Conservation (phyloP, 2,113 vertebrate species). For the Gobius niger region DNA sequence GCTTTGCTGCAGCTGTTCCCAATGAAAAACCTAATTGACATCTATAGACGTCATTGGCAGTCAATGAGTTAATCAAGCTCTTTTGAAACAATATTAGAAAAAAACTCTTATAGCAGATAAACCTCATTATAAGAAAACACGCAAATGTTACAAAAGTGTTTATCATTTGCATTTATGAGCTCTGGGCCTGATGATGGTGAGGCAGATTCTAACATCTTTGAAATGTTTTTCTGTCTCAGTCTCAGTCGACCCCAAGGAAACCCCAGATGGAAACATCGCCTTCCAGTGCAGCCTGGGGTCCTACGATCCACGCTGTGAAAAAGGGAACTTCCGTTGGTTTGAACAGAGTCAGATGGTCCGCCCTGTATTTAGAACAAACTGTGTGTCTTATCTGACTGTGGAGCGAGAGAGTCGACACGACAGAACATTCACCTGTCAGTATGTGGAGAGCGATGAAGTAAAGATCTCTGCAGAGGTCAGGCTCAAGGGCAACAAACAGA, state of each 20-base stretch:
- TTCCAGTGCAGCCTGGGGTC: slow-evolving; percentile 24
- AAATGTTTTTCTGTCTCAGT: no score
- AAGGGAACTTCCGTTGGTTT: slow-evolving; percentile 1
- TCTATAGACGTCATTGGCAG: no score
- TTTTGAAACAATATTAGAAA: no score
- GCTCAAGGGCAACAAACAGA: not conserved
- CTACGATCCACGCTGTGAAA: rapidly evolving
- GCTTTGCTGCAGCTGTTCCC: no score
- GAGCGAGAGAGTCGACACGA: not conserved
- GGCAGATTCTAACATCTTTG: no score
- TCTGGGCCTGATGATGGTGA: no score
- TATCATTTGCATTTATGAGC: no score
- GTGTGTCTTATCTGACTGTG: slow-evolving; percentile 22
- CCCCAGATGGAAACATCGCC: not conserved
- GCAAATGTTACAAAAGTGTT: no score
- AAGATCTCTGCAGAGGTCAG: slow-evolving; percentile 15
- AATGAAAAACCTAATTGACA: no score
- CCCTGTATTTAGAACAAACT: rapidly evolving
- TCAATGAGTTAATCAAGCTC: no score
- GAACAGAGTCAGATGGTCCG: slow-evolving; percentile 14
- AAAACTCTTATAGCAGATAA: no score
- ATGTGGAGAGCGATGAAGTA: not conserved
- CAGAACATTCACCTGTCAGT: slow-evolving; percentile 39
- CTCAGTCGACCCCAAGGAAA: not conserved
- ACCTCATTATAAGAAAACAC: no score